Evolutionary conservation across 92 coral and sea anemone genomes (phyloP).

Genomic region (Palythoa heliodiscus): DNA sequence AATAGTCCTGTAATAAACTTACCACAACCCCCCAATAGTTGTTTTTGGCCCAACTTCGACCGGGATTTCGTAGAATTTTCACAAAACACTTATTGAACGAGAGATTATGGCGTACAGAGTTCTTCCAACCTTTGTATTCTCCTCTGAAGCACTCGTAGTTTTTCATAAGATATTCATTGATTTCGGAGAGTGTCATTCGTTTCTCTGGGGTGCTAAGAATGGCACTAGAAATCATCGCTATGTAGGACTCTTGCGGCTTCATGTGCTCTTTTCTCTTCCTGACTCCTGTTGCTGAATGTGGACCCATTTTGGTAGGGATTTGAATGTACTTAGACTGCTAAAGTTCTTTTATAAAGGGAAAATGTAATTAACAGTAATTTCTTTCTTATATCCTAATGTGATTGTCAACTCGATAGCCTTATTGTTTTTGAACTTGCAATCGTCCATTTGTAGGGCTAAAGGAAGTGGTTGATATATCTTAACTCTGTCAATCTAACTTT

Average conservation of each 20-base stretch:
- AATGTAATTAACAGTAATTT: background rate
- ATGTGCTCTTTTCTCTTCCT: background rate
- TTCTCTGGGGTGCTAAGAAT: conserved; percentile 59
- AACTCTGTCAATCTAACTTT: background rate
- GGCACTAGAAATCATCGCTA: conserved; percentile 58
- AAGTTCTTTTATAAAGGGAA: background rate
- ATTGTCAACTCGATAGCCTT: background rate
- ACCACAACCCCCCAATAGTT: conserved; percentile 55
- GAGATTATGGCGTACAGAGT: conserved; percentile 63
- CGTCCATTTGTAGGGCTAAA: background rate
- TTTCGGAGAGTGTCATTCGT: conserved; percentile 59
- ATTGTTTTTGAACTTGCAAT: background rate
- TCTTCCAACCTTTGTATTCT: conserved; percentile 58
- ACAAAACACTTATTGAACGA: conserved; percentile 59
- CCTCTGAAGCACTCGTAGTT: conserved; percentile 62
- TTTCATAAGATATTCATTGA: conserved; percentile 54
- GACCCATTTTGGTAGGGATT: background rate
- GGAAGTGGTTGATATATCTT: conserved; percentile 27
- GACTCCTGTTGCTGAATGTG: background rate
- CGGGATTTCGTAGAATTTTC: conserved; percentile 55
- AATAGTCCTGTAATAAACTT: conserved; percentile 51
- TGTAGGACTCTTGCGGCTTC: conserved; percentile 61
- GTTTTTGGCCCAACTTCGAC: conserved; percentile 59
- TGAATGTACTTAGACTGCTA: background rate
- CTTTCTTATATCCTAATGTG: background rate